Conservation (phyloP, 2,888 invertebrate species). For the Clivina fossor region DNA sequence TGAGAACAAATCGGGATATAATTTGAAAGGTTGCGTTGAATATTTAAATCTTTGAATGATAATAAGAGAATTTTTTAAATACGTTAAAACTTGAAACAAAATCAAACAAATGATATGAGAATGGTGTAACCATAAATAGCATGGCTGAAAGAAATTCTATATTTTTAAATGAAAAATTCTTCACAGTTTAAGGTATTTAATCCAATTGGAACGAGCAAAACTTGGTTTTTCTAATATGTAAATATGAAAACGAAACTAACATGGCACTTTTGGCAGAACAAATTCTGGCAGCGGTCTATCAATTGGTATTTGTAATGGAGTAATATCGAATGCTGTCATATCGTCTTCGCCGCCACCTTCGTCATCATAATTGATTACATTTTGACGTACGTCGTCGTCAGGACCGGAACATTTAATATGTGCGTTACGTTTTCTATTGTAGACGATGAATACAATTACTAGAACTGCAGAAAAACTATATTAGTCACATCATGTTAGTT, state of each 20-base stretch:
- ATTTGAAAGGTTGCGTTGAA: no score
- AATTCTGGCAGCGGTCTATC: slow-evolving; percentile 86
- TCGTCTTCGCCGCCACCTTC: slow-evolving; percentile 99
- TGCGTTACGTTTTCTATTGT: slow-evolving; percentile 89
- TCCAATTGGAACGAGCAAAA: not conserved
- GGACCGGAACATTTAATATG: slow-evolving; percentile 96
- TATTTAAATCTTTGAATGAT: no score
- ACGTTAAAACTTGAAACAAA: no score
- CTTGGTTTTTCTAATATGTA: no score
- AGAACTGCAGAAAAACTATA: slow-evolving; percentile 71
- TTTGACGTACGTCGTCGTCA: slow-evolving; percentile 98
- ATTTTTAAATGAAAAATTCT: no score
- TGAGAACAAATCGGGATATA: no score
- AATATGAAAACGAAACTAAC: slow-evolving; percentile 53
- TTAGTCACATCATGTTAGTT: slow-evolving; percentile 8
- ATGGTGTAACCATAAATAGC: no score
- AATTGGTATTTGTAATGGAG: slow-evolving; percentile 94
- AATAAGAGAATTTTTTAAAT: no score
- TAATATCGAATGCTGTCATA: slow-evolving; percentile 99
- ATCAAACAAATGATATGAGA: no score
- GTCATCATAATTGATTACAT: slow-evolving; percentile 98
- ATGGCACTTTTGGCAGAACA: slow-evolving; percentile 74
- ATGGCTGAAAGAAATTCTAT: no score
- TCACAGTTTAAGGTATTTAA: no score
- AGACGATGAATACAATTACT: slow-evolving; percentile 94